Evolutionary conservation across 2,797 vertebrate genomes (phyloP).

Genomic region (Gadopsis bispinosus): DNA sequence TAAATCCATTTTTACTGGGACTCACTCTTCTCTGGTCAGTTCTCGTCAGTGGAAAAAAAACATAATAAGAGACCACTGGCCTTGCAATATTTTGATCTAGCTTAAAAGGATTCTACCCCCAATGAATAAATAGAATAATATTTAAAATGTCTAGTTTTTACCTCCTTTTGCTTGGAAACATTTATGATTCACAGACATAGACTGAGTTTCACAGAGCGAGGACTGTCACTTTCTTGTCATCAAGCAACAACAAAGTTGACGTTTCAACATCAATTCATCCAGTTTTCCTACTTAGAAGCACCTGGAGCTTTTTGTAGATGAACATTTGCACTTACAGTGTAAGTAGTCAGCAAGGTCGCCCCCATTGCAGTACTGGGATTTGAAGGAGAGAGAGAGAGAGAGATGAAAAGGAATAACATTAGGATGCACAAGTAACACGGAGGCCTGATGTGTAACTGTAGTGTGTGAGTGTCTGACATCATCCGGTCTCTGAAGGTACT

Average conservation of each 20-base stretch:
- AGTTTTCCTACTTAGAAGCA: slow-evolving; percentile 9
- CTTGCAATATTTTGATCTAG: neutral
- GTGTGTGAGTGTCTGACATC: slow-evolving; percentile 38
- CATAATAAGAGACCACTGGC: neutral
- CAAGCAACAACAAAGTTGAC: slow-evolving; percentile 15
- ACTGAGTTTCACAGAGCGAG: neutral
- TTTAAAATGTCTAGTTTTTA: neutral
- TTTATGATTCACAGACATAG: neutral
- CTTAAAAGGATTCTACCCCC: neutral
- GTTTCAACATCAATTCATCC: slow-evolving; percentile 6
- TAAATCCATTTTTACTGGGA: neutral
- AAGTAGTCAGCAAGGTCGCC: slow-evolving; percentile 98
- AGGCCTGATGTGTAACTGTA: slow-evolving; percentile 22
- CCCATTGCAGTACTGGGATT: slow-evolving; percentile 94
- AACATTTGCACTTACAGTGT: slow-evolving; percentile 90
- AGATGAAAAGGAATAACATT: slow-evolving; percentile 30
- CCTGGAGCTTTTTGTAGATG: slow-evolving; percentile 12
- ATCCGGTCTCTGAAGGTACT: slow-evolving; percentile 16
- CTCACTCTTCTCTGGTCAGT: neutral
- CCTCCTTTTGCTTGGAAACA: neutral
- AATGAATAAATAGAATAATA: neutral
- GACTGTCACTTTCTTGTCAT: neutral
- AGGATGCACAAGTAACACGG: slow-evolving; percentile 31
- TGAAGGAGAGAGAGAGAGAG: slow-evolving; percentile 33
- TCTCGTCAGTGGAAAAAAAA: neutral